Base-by-base conservation (phyloP, 2,797 vertebrate genomes). In the Megalops cyprinoides region DNA sequence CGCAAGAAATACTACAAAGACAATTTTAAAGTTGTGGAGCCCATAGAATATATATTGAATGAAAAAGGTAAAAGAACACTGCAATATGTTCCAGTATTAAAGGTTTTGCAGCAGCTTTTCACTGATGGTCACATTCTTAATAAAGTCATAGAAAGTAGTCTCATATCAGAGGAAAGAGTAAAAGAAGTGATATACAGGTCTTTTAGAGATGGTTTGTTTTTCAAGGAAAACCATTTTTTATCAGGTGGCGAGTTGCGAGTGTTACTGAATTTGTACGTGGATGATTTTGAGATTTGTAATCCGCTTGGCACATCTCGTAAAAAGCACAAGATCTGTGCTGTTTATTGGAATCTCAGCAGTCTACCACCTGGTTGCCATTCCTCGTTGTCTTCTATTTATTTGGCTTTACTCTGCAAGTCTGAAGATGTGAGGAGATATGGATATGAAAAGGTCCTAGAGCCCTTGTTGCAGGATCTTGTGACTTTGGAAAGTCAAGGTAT, bases 111-210 rank as follows among this genome's bases (percentile, higher is more conserved):
- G 73, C 71, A 83, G 78, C 42, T 83, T 34, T 39, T 80, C 10
- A 67, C 55, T 60, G 58, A 80, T 46, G 73, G 81, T 83, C 25
- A 75, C 51, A 28, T 83, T 37, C 58, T 80, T 83, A 55, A 83
- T 49, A 69, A 80, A 67, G 51, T 80, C 55, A 55, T 55, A 25
- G 79, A 46, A 76, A 83, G 37, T 65, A 34, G 65, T 76, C 55
- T 58, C 23, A 58, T 44, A 75, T 58, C 46, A 31, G 74, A 81
- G 60, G 49, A n/a, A n/a, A n/a, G 37, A 42, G 28, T 34, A 76
- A 28, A 62, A 81, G 80, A 76, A n/a, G n/a, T n/a, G n/a, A n/a
- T n/a, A 81, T 81, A 81, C 56, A 81, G 76, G 56, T 81, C 53
- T 46, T 77, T 81, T 81, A 55, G 65, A 55, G 80, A 77, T 77